A percentile compares a stretch with the other conserved stretches of the same genome.
phyloP scores from a whole-genome alignment of 2,888 invertebrate genomes.

The Protodeltote pygarga region DNA sequence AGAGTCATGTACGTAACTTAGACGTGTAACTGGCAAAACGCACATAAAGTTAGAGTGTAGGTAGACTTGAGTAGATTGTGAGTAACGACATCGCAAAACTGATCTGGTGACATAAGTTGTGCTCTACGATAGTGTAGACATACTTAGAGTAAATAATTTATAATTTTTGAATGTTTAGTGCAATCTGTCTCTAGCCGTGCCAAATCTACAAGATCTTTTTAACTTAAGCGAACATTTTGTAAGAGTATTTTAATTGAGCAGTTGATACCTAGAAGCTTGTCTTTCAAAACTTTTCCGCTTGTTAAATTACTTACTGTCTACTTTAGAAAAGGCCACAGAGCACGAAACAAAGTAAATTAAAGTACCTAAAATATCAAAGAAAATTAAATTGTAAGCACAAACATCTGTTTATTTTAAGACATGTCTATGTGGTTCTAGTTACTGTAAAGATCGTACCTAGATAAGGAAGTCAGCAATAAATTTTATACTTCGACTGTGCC shows the following conservation, averaged over 20 bases:
- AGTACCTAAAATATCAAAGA: conserved; percentile 46
- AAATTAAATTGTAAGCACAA: conserved; percentile 47
- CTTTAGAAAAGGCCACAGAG: conserved; percentile 43
- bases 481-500: conserved; percentile 87
- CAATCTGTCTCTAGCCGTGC: conserved; percentile 69
- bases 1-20: conserved; percentile 76
- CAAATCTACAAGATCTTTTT: conserved; percentile 69
- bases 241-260: conserved; percentile 48
- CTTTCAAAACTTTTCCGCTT: conserved; percentile 52
- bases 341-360: conserved; percentile 50
- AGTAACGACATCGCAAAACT: conserved; percentile 49
- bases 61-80: conserved; percentile 54
- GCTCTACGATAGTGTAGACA: conserved; percentile 47
- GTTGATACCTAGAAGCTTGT: conserved; percentile 49
- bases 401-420: conserved; percentile 52
- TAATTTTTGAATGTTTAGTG: conserved; percentile 47
- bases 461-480: conserved; percentile 86
- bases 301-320: conserved; percentile 48
- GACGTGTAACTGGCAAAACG: conserved; percentile 78
- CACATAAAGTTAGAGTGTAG: conserved; percentile 73
- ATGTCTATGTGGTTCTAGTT: conserved; percentile 60
- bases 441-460: conserved; percentile 69
- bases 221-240: conserved; percentile 51
- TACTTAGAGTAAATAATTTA: conserved; percentile 36
- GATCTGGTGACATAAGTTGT: conserved; percentile 48